These are phyloP conservation scores for Enhydra lutris DNA, from an alignment of 2,113 vertebrate species.

Conservation along the genomic window DNA sequence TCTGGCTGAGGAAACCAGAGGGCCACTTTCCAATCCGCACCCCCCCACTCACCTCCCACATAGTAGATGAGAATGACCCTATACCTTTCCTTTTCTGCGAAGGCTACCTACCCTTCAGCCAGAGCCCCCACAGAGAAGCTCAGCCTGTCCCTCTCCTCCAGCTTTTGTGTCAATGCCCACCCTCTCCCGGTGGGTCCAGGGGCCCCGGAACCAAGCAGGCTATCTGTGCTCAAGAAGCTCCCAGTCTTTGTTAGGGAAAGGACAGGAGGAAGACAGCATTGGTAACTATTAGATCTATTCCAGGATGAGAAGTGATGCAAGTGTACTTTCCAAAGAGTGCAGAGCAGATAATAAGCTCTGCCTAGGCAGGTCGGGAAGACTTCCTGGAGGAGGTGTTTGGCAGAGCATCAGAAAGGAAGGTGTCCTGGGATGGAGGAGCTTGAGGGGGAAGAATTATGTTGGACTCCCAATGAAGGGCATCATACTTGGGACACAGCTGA, in stretches of 20 bases:
- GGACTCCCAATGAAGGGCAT: fast-evolving
- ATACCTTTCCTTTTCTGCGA: not conserved
- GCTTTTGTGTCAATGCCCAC: not conserved
- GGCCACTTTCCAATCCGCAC: not conserved
- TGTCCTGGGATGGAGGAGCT: not conserved
- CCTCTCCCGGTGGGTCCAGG: not conserved
- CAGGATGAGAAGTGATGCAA: not conserved
- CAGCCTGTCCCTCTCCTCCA: not conserved
- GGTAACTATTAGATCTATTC: not conserved
- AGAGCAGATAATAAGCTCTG: not conserved
- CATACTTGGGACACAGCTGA: not conserved
- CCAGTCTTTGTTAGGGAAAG: not conserved
- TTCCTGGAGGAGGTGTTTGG: conserved; percentile 30
- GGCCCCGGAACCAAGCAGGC: not conserved
- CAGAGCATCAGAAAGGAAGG: not conserved
- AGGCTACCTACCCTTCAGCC: not conserved
- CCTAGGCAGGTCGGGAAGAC: not conserved
- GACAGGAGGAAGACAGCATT: not conserved
- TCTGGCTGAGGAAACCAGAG: not conserved
- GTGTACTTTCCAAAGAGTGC: not conserved
- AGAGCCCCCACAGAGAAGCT: not conserved
- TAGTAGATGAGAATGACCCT: fast-evolving
- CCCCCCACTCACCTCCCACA: not conserved
- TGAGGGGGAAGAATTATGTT: not conserved
- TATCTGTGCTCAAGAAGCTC: not conserved